Base-by-base conservation (phyloP, 1,140 invertebrate genomes). In the Heterodera carotae region DNA sequence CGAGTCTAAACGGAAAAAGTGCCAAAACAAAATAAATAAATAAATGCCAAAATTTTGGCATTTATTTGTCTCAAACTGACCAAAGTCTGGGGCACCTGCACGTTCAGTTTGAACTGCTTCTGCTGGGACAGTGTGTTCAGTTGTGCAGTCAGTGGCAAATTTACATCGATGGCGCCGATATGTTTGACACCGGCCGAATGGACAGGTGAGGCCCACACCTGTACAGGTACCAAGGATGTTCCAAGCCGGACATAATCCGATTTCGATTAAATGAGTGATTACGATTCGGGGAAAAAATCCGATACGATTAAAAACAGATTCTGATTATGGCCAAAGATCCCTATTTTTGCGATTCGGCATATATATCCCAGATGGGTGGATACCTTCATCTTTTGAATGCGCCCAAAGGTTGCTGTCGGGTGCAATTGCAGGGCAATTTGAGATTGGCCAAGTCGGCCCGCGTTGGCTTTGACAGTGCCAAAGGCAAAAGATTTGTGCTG, bases 381-480 rank as follows among this genome's bases (percentile, higher is more conserved):
- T 22, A 66, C 62, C 22, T 66, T 66, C 62, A 66, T 66, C 33
- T 66, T 66, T 22, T 66, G 62, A 34, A 66, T 66, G 29, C 62
- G 29, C 1, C 62, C 62, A 34, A 31, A 66, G 3, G 33, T 66
- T 34, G 33, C 29, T 0, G 62, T 29, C 25, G 62, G 62, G 62
- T 34, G 62, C 29, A 66, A 29, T 27, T 29, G 29, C 3, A 34
- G 29, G 62, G 15, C 62, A 29, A 66, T 66, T 27, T 66, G 62
- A 5, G 62, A 31, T 18, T 22, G 62, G 22, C 62, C 62, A 66
- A 66, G 62, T 34, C 33, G n/a, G 27, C 29, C 15, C 10, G 62
- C 62, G 6, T 66, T 34, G 6, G 62, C 62, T 34, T 29, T 66
- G 8, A 66, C 12, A 4, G 10, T 29, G 27, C 62, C 62, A 12